Evolutionary conservation across 2,797 vertebrate species (phyloP).

Genomic region (Chrosomus eos): DNA sequence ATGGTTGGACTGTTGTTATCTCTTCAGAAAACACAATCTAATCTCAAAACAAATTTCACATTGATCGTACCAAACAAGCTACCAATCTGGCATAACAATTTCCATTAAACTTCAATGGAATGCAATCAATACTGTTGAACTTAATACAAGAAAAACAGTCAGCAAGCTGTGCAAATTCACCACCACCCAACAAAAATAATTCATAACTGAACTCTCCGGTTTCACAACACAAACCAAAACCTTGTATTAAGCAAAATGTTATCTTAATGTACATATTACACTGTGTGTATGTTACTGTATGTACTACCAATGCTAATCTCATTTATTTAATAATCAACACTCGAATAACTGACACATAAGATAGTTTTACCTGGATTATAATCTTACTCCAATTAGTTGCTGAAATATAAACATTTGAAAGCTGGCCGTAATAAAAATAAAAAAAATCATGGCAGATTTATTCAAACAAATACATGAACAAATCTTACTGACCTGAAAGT

Average conservation of each 20-base stretch:
- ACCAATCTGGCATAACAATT: conserved; percentile 25
- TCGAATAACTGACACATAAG: not conserved
- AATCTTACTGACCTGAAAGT: not conserved
- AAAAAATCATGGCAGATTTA: not conserved
- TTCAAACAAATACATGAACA: not conserved
- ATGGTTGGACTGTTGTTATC: conserved; percentile 1
- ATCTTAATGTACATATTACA: not conserved
- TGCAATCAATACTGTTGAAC: conserved; percentile 17
- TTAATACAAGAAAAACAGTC: conserved; percentile 24
- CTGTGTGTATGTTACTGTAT: too few species aligned
- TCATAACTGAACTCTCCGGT: not conserved
- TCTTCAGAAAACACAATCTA: conserved; percentile 11
- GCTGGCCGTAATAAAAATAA: not conserved
- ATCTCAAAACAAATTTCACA: conserved; percentile 34
- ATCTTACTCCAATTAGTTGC: not conserved
- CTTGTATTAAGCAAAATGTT: not conserved
- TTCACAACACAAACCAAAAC: not conserved
- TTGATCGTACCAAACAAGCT: conserved; percentile 13
- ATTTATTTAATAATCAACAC: not conserved
- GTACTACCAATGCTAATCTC: rapidly evolving
- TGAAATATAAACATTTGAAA: not conserved
- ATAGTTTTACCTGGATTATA: not conserved
- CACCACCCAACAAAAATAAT: not conserved
- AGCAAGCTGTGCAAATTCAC: conserved; percentile 5
- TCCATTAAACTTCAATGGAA: conserved; percentile 1